Evolutionary conservation across 1,140 invertebrate species (phyloP).

Genomic region (Mactra quadrangularis): DNA sequence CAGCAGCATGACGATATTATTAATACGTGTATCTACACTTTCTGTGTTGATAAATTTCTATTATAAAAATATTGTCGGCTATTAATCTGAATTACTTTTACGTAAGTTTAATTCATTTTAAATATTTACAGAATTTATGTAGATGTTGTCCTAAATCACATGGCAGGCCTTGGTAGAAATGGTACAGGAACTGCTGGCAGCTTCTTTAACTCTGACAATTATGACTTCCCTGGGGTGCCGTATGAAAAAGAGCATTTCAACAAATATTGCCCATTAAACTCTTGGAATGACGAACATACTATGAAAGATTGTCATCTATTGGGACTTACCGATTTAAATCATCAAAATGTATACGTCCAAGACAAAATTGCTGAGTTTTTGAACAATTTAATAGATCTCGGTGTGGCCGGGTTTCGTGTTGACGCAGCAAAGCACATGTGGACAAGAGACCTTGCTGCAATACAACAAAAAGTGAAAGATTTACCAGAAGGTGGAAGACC

Average conservation of each 20-base stretch:
- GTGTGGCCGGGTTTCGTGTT: slow-evolving; percentile 88
- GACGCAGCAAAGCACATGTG: slow-evolving; percentile 78
- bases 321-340: slow-evolving; percentile 90
- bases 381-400: slow-evolving; percentile 87
- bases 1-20: no score
- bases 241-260: slow-evolving; percentile 79
- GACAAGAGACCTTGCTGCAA: slow-evolving; percentile 68
- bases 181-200: slow-evolving; percentile 77
- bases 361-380: slow-evolving; percentile 87
- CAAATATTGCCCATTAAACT: slow-evolving; percentile 78
- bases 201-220: slow-evolving; percentile 77
- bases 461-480: slow-evolving; percentile 84
- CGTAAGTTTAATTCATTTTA: no score
- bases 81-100: no score
- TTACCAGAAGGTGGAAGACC: slow-evolving; percentile 66
- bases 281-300: slow-evolving; percentile 72
- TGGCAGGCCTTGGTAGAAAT: slow-evolving; percentile 86
- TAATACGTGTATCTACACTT: no score
- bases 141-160: slow-evolving; percentile 94
- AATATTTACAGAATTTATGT: slow-evolving; percentile 89
- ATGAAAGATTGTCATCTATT: slow-evolving; percentile 89
- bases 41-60: no score
- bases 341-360: slow-evolving; percentile 87
- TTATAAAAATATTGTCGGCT: no score
- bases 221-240: slow-evolving; percentile 84